Percentiles rank a stretch among this genome's conserved stretches.
These are phyloP conservation scores for Helicolenus hilgendorfi DNA, from an alignment of 2,797 vertebrate genomes.

Conservation along the genomic window DNA sequence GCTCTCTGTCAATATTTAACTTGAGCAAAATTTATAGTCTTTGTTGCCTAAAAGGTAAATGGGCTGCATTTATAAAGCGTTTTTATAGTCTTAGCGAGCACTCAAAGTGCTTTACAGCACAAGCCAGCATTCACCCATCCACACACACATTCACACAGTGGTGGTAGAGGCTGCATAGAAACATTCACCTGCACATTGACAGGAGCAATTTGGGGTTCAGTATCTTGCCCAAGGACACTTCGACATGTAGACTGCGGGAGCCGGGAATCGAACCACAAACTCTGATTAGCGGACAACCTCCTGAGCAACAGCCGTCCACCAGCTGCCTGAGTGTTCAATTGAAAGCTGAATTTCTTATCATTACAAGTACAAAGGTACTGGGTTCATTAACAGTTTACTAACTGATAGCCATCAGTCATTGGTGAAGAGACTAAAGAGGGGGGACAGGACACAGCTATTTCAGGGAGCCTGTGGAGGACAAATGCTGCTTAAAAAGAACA, in stretches of 20 bases:
- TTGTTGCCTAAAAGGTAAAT: not conserved
- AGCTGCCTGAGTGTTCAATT: not conserved
- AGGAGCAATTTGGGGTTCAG: no score
- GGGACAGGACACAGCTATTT: not conserved
- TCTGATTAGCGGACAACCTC: no score
- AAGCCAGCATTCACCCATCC: no score
- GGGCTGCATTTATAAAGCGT: no score
- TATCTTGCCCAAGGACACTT: no score
- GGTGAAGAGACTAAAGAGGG: not conserved
- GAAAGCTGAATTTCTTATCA: not conserved
- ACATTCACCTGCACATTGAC: no score
- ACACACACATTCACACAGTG: no score
- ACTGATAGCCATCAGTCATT: not conserved
- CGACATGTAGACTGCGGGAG: no score
- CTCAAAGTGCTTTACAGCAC: no score
- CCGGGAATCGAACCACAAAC: no score
- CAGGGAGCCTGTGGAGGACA: not conserved
- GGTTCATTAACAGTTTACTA: not conserved
- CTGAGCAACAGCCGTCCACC: no score
- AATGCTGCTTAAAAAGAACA: not conserved
- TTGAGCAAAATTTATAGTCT: not conserved
- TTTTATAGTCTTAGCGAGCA: not conserved
- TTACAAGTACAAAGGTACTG: not conserved
- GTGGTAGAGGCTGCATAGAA: no score
- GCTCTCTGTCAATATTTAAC: not conserved